Evolutionary conservation across 1,140 invertebrate species (phyloP).

Genomic region (Hermetia illucens): DNA sequence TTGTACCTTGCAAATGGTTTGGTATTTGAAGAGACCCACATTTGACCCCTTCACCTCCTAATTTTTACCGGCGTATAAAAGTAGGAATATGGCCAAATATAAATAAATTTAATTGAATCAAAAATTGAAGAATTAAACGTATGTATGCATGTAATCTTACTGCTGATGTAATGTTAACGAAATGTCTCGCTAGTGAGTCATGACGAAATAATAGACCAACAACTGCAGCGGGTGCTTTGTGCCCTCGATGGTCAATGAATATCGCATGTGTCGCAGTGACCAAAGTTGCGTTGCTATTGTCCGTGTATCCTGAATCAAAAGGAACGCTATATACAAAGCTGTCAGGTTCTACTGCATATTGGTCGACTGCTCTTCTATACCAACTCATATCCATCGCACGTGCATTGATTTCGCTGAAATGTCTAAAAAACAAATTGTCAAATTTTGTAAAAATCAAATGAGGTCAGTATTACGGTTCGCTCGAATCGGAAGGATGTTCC

Average conservation of each 20-base stretch:
- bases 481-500: constrained; percentile 34
- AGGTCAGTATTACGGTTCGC: constrained; percentile 44
- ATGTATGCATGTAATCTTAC: constrained; percentile 43
- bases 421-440: constrained; percentile 37
- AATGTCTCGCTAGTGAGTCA: constrained; percentile 62
- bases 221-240: constrained; percentile 76
- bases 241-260: constrained; percentile 69
- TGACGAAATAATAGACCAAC: constrained; percentile 79
- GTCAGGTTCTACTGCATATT: constrained; percentile 68
- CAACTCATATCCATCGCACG: constrained; percentile 79
- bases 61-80: no score
- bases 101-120: not conserved
- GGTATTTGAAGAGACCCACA: no score
- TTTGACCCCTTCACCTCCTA: no score
- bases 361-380: constrained; percentile 87
- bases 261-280: constrained; percentile 84
- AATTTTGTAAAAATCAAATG: constrained; percentile 8
- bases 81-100: no score
- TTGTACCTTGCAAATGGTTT: no score
- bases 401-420: constrained; percentile 67
- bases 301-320: constrained; percentile 56
- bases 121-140: constrained; percentile 1
- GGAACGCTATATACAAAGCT: constrained; percentile 88
- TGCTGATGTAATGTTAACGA: constrained; percentile 71
- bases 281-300: constrained; percentile 42